Evolutionary conservation across 2,888 invertebrate species (phyloP), one percentile per base, ranked within the genome.

Genomic region (Phengaris arion): DNA sequence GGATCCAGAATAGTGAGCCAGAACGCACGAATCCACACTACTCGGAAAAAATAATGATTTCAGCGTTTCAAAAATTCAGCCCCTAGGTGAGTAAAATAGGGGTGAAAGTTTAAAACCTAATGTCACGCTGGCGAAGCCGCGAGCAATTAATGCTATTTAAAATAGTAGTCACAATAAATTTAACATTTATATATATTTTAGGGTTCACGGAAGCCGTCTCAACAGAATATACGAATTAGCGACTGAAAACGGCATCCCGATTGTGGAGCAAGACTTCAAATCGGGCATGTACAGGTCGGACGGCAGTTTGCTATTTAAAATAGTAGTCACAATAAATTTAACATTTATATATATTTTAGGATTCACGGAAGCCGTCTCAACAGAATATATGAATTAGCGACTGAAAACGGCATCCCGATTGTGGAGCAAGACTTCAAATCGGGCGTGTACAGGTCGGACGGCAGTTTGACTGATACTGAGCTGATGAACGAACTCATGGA

Each of bases 161-260:
- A 22, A 22, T 22, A 22, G 22, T 22, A 22, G 22, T 22, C 22
- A 22, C 22, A 35, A 35, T 35, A 35, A 22, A 22, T 22, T 22
- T 22, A n/a, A n/a, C n/a, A n/a, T n/a, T n/a, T n/a, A n/a, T n/a
- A n/a, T n/a, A n/a, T n/a, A n/a, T n/a, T n/a, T n/a, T n/a, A n/a
- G n/a, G 92, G 89, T 92, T 73, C 91, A 92, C 72, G 92, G 92
- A 0, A 84, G 84, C 2, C 72, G 77, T 0, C 75, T 78, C 0
- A 89, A 86, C 12, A 76, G 82, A 0, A 82, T 87, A 0, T 90
- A 86, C 77, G 85, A 90, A 0, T 57, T 86, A 0, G 89, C 87
- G 0, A 52, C 83, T 0, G 74, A 83, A 52, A 83, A 87, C 79
- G 85, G 89, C 22, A 80, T 91, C 0, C n/a, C n/a, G n/a, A 8